Percentiles rank a stretch among this genome's conserved stretches.
phyloP scores from a whole-genome alignment of 2,113 vertebrate genomes.

The Baryphthengus martii region DNA sequence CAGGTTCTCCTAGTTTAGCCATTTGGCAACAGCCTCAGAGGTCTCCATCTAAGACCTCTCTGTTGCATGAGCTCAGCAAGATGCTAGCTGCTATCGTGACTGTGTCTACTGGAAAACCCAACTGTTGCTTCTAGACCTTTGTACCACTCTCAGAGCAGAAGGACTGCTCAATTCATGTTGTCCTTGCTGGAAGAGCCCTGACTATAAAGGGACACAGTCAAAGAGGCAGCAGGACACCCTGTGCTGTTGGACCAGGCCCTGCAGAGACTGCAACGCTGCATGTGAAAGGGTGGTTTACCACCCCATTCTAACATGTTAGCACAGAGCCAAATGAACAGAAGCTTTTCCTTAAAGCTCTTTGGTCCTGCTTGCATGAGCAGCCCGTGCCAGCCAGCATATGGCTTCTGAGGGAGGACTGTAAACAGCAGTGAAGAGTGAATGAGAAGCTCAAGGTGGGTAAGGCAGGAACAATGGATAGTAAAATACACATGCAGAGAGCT shows the following conservation, averaged over 20 bases:
- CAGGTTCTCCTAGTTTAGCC: background rate
- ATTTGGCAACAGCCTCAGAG: background rate
- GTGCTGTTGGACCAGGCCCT: background rate
- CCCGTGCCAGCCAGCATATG: background rate
- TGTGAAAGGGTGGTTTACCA: background rate
- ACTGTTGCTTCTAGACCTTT: background rate
- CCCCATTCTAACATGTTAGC: accelerated
- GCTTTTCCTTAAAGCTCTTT: background rate
- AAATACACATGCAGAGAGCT: background rate
- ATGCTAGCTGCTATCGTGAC: background rate
- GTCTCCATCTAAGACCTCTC: background rate
- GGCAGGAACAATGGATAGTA: background rate
- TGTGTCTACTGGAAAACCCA: background rate
- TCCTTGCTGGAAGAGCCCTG: background rate
- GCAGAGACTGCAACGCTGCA: background rate
- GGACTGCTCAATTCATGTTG: accelerated
- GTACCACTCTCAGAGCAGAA: background rate
- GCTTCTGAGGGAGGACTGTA: background rate
- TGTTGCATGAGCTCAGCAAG: background rate
- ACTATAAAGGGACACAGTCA: background rate
- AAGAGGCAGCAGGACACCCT: accelerated
- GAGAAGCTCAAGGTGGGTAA: background rate
- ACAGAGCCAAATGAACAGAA: background rate
- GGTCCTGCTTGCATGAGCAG: background rate
- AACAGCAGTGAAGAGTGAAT: background rate